phyloP scores from a whole-genome alignment of 2,888 invertebrate genomes.

The Anticlea derivata region DNA sequence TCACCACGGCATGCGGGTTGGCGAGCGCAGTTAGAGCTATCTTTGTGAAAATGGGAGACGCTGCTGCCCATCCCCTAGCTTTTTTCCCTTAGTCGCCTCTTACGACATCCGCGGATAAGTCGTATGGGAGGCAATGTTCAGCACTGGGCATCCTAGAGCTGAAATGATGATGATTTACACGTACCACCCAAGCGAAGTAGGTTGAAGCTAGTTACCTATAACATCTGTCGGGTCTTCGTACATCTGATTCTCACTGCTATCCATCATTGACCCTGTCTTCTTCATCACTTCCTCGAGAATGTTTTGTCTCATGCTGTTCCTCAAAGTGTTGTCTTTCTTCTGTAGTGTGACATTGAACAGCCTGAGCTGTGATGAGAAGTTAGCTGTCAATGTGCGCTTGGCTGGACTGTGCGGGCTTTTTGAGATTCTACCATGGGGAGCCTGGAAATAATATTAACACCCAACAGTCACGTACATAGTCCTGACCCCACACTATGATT shows the following conservation, averaged over 20 bases:
- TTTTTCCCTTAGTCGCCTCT: no score
- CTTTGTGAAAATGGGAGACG: no score
- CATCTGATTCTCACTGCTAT: constrained; percentile 58
- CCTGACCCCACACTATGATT: no score
- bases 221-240: constrained; percentile 78
- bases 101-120: no score
- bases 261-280: constrained; percentile 58
- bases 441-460: constrained; percentile 40
- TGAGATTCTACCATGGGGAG: constrained; percentile 43
- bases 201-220: constrained; percentile 58
- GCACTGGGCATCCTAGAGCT: no score
- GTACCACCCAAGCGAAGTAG: no score
- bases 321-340: constrained; percentile 24
- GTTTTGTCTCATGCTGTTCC: constrained; percentile 63
- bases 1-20: no score
- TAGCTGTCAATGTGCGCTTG: constrained; percentile 62
- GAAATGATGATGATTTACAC: no score
- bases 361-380: constrained; percentile 57
- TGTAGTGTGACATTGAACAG: constrained; percentile 55
- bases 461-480: no score
- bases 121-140: no score
- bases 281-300: constrained; percentile 64
- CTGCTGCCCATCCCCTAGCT: no score
- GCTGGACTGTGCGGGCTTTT: constrained; percentile 48
- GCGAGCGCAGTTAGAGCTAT: no score